These are phyloP conservation scores for Chamaetylas fuelleborni DNA, from an alignment of 2,113 vertebrate species.

Conservation along the genomic window DNA sequence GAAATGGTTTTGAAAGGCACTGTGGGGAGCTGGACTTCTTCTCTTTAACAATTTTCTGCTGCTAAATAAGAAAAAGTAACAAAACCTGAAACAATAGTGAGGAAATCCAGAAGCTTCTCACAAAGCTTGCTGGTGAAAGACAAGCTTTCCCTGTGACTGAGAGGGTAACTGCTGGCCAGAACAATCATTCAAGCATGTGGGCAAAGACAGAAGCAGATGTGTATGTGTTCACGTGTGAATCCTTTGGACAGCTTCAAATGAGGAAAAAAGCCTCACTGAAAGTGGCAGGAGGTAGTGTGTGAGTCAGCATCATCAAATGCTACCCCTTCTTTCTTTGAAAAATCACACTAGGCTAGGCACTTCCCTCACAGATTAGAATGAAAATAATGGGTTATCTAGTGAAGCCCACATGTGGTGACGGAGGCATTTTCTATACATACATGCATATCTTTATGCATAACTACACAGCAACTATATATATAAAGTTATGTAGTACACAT, in stretches of 20 bases:
- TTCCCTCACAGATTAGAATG: background rate
- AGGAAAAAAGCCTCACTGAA: background rate
- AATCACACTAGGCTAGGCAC: background rate
- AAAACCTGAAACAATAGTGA: background rate
- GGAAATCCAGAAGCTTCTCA: background rate
- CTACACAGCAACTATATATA: rapidly evolving
- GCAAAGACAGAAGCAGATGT: background rate
- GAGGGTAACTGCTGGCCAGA: background rate
- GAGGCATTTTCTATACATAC: background rate
- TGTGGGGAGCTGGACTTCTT: background rate
- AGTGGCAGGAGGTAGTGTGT: background rate
- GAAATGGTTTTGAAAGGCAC: background rate
- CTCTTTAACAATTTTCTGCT: background rate
- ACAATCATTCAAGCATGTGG: background rate
- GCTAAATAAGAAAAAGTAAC: background rate
- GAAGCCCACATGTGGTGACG: background rate
- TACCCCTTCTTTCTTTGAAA: background rate
- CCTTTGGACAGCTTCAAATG: background rate
- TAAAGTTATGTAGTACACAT: background rate
- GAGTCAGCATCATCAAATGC: background rate
- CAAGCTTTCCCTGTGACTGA: background rate
- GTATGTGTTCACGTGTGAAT: background rate
- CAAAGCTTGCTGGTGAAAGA: background rate
- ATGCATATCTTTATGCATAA: background rate
- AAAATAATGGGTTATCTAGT: background rate